Percentiles rank a stretch among this genome's conserved stretches.
These are phyloP conservation scores for Perca schrenkii DNA, from an alignment of 2,113 vertebrate genomes.

Conservation along the genomic window DNA sequence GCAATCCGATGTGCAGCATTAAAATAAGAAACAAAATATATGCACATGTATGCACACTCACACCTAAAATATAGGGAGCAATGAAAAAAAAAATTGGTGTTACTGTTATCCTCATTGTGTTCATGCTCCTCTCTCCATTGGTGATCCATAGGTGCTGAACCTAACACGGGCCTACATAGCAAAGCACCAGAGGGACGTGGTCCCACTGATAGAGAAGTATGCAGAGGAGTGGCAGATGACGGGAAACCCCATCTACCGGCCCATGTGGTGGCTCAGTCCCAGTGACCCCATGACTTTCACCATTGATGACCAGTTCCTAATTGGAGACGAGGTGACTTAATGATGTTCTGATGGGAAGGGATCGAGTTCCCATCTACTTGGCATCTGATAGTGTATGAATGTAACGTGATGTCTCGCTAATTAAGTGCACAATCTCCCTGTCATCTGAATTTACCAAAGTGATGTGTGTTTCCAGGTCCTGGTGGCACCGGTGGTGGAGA, in stretches of 20 bases:
- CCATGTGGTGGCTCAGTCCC: slow-evolving; percentile 93
- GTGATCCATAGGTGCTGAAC: slow-evolving; percentile 86
- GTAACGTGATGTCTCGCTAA: slow-evolving; percentile 43
- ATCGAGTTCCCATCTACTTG: slow-evolving; percentile 28
- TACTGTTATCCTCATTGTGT: not conserved
- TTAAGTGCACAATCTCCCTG: slow-evolving; percentile 24
- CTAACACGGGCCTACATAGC: slow-evolving; percentile 86
- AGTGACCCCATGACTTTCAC: slow-evolving; percentile 85
- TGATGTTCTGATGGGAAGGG: slow-evolving; percentile 29
- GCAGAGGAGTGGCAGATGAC: slow-evolving; percentile 84
- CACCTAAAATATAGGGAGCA: no score
- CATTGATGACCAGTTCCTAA: slow-evolving; percentile 91
- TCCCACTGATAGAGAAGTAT: slow-evolving; percentile 86
- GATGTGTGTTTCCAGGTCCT: slow-evolving; percentile 84
- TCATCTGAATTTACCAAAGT: slow-evolving; percentile 17
- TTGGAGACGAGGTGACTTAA: slow-evolving; percentile 89
- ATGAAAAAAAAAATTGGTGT: not conserved
- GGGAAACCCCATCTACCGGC: slow-evolving; percentile 89
- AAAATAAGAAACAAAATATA: no score
- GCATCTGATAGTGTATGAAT: slow-evolving; percentile 1
- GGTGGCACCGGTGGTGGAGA: slow-evolving; percentile 90
- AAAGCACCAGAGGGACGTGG: slow-evolving; percentile 86
- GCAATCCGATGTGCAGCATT: no score
- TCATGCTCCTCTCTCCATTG: not conserved
- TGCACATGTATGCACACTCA: no score